Percentiles rank a stretch among this genome's conserved stretches.
Conservation (phyloP, 2,797 vertebrate species). For the Ispidina picta region DNA sequence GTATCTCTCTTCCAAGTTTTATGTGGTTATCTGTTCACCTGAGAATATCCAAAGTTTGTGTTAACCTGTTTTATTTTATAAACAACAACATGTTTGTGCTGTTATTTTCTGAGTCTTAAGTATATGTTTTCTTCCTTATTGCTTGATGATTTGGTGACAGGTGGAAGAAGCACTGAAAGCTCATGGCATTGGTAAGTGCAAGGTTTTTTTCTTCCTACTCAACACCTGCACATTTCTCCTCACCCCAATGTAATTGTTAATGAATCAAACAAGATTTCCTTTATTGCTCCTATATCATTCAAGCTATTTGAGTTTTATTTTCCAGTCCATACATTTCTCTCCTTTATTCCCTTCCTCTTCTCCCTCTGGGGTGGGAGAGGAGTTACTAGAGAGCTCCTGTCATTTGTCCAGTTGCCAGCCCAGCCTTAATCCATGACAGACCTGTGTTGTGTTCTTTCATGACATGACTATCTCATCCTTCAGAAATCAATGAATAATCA, state of each 20-base stretch:
- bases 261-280: background rate
- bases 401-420: background rate
- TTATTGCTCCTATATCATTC: background rate
- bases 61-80: background rate
- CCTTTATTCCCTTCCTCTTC: too few species aligned
- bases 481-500: background rate
- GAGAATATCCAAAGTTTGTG: background rate
- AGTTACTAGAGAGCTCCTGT: background rate
- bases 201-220: background rate
- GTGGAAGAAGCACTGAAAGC: conserved; percentile 59
- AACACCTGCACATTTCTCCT: background rate
- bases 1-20: background rate
- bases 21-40: background rate
- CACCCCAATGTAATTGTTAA: background rate
- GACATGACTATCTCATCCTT: background rate
- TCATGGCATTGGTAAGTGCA: conserved; percentile 51
- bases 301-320: background rate
- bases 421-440: background rate
- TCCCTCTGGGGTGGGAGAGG: too few species aligned
- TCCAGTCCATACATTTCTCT: too few species aligned
- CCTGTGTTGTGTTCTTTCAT: background rate
- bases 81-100: background rate
- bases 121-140: background rate
- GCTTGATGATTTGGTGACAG: background rate
- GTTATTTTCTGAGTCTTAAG: background rate